phyloP scores from a whole-genome alignment of 2,888 invertebrate species.

The Torymus tubicola region DNA sequence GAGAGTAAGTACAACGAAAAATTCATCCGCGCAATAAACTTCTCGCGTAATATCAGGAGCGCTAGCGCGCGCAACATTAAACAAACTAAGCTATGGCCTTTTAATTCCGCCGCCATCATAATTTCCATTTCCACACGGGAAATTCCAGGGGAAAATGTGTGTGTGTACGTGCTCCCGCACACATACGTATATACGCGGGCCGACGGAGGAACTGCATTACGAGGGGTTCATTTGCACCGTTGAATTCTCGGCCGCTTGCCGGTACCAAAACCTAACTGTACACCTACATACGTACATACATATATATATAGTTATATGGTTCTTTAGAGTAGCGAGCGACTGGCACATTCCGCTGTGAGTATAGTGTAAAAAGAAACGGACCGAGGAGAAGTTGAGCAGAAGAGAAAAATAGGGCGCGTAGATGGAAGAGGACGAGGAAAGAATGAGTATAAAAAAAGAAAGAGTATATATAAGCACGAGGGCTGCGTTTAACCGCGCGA shows the following conservation, averaged over 20 bases:
- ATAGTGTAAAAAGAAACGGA: slow-evolving; percentile 6
- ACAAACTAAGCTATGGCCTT: slow-evolving; percentile 19
- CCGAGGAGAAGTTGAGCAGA: slow-evolving; percentile 46
- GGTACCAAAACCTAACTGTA: slow-evolving; percentile 2
- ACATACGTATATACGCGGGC: not conserved
- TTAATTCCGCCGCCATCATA: slow-evolving; percentile 46
- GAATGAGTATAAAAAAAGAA: not conserved
- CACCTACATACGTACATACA: not conserved
- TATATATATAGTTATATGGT: too few species aligned
- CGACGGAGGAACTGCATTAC: slow-evolving; percentile 9
- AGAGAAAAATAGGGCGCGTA: slow-evolving; percentile 52
- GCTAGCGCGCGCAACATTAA: slow-evolving; percentile 15
- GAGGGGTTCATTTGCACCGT: not conserved
- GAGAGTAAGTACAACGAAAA: not conserved
- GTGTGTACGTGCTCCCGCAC: not conserved
- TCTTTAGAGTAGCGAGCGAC: not conserved
- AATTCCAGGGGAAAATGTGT: slow-evolving; percentile 14
- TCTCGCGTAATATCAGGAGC: not conserved
- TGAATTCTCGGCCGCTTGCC: slow-evolving; percentile 1
- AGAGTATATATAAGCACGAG: not conserved
- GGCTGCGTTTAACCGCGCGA: too few species aligned
- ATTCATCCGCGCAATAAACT: slow-evolving; percentile 8
- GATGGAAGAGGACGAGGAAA: not conserved
- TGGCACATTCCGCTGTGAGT: not conserved
- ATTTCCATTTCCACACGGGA: slow-evolving; percentile 38